Evolutionary conservation across 2,888 invertebrate species (phyloP).

Genomic region (Physocephala rufipes): DNA sequence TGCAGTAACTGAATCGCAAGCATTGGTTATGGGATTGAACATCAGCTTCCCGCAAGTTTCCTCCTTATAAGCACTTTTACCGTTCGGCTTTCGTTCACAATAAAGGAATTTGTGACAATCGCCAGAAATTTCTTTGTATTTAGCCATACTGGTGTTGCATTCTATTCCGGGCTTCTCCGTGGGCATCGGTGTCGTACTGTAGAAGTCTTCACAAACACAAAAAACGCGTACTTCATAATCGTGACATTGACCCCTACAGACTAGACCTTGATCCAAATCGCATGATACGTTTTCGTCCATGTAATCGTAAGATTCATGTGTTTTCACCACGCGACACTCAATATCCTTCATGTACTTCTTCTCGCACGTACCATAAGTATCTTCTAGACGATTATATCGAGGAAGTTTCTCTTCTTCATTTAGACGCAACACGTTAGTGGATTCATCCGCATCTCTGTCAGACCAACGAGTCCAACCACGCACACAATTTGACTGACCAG

Average conservation of each 20-base stretch:
- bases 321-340: conserved; percentile 76
- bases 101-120: conserved; percentile 78
- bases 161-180: conserved; percentile 52
- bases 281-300: conserved; percentile 82
- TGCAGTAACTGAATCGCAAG: conserved; percentile 73
- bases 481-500: conserved; percentile 68
- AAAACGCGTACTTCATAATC: conserved; percentile 86
- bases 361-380: conserved; percentile 70
- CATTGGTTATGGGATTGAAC: conserved; percentile 73
- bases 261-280: conserved; percentile 76
- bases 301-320: conserved; percentile 72
- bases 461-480: conserved; percentile 85
- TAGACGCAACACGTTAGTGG: conserved; percentile 52
- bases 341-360: conserved; percentile 75
- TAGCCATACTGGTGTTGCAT: conserved; percentile 66
- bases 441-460: conserved; percentile 67
- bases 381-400: conserved; percentile 60
- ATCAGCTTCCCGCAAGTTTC: conserved; percentile 73
- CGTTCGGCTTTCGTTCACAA: conserved; percentile 68
- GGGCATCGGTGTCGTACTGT: conserved; percentile 43
- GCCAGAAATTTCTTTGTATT: conserved; percentile 71
- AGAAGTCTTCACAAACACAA: conserved; percentile 70
- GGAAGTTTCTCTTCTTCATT: conserved; percentile 62
- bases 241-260: conserved; percentile 75
- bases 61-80: conserved; percentile 67